Evolutionary conservation across 2,888 invertebrate genomes (phyloP), one percentile per base, ranked within the genome.

Genomic region (Nemoura dubitans): DNA sequence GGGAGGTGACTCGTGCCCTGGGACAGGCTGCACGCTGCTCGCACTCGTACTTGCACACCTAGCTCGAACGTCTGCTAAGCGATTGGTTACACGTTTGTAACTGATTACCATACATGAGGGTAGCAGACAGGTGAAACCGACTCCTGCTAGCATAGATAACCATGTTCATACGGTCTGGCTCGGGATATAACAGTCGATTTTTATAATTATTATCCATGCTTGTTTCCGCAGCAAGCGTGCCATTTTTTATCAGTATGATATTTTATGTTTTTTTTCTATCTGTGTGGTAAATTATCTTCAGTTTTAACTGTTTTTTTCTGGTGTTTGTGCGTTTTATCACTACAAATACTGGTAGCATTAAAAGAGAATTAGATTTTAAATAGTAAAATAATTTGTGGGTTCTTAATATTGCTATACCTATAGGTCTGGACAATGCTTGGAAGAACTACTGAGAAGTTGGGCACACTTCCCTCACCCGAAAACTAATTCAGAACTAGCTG

Each of bases 31-130:
- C 36, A 14, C 59, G 14, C 59, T 59, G 59, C 59, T 7, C 14
- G 59, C 21, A 59, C 2, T 36, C 36, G 36, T 59, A 59, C 59
- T 59, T 59, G 21, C 59, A 59, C 59, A 59, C 59, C 59, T 59
- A 2, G 21, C 10, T 6, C 59, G 3, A 21, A 14, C 59, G 59
- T 10, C 59, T 59, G 59, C 59, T 59, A 21, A 59, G 21, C 59
- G 16, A 59, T 59, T 59, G 28, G 78, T 27, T 78, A 78, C 78
- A 78, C 27, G 26, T 28, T 78, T 76, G 21, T 27, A 28, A 78
- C 78, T 78, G 78, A 78, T 78, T 78, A 78, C 78, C 78, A 78
- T 78, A 78, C 78, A 78, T 78, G 78, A 78, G 78, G 78, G 78
- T 78, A 78, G 78, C 27, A 27, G 78, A 28, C 78, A 78, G 78